Conservation (phyloP, 2,888 invertebrate genomes). For the Sarcophaga variegata region DNA sequence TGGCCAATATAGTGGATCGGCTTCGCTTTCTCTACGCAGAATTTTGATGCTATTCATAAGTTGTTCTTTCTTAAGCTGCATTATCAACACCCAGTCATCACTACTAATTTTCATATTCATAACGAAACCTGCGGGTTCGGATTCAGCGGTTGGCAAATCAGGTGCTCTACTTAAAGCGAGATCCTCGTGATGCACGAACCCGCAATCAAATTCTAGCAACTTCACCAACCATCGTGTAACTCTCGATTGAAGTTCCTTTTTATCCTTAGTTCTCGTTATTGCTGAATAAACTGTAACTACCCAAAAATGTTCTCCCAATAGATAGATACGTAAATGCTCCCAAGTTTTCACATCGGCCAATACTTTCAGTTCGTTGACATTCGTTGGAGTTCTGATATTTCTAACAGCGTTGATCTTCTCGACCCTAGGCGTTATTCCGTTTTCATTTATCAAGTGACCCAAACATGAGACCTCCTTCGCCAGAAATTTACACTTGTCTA, state of each 20-base stretch:
- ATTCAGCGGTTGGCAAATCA: constrained; percentile 17
- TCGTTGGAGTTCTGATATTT: too few species aligned
- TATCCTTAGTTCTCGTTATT: not conserved
- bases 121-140: constrained; percentile 34
- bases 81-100: constrained; percentile 26
- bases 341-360: constrained; percentile 64
- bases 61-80: constrained; percentile 40
- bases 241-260: constrained; percentile 27
- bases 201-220: constrained; percentile 32
- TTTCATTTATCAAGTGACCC: too few species aligned
- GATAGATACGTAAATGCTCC: constrained; percentile 68
- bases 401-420: too few species aligned
- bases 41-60: not conserved
- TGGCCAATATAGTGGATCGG: constrained; percentile 64
- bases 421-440: too few species aligned
- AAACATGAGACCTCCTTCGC: too few species aligned
- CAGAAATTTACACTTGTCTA: too few species aligned
- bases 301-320: constrained; percentile 37
- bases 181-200: constrained; percentile 30
- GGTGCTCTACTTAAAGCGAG: constrained; percentile 52
- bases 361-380: constrained; percentile 59
- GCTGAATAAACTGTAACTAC: constrained; percentile 49
- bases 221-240: too few species aligned
- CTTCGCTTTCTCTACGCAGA: not conserved
- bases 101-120: not conserved